A percentile compares a stretch with the other conserved stretches of the same genome.
Evolutionary conservation across 2,797 vertebrate species (phyloP).

Genomic region (Spondyliosoma cantharus): DNA sequence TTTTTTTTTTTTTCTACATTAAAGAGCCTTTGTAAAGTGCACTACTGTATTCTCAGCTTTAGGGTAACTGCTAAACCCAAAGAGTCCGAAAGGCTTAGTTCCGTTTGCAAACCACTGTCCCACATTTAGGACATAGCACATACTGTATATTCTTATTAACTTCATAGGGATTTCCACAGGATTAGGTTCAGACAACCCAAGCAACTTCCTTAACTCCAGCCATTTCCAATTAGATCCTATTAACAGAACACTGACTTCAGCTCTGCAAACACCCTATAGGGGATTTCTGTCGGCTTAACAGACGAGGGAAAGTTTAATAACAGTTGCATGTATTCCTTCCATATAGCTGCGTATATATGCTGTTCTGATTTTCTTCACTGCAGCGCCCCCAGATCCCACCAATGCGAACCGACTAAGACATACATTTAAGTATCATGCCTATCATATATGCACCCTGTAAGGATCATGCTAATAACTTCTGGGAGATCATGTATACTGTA

Average conservation of each 20-base stretch:
- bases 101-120: constrained; percentile 61
- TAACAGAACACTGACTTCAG: constrained; percentile 75
- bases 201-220: constrained; percentile 73
- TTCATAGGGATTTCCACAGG: constrained; percentile 73
- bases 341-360: constrained; percentile 33
- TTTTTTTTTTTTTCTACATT: background rate
- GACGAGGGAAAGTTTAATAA: constrained; percentile 52
- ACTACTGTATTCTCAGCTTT: constrained; percentile 46
- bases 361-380: constrained; percentile 14
- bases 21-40: constrained; percentile 30
- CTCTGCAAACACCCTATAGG: constrained; percentile 68
- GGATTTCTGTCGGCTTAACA: constrained; percentile 68
- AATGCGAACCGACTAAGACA: background rate
- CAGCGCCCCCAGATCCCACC: background rate
- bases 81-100: constrained; percentile 61
- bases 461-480: constrained; percentile 48
- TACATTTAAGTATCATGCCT: constrained; percentile 15
- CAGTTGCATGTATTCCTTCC: constrained; percentile 31
- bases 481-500: constrained; percentile 30
- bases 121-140: constrained; percentile 67
- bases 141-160: constrained; percentile 69
- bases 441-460: constrained; percentile 2
- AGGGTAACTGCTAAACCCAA: constrained; percentile 34
- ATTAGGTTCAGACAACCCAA: constrained; percentile 74
- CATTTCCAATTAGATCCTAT: constrained; percentile 79